Evolutionary conservation across 2,888 invertebrate species (phyloP), one percentile per base, ranked within the genome.

Genomic region (Drosophila longiperda): DNA sequence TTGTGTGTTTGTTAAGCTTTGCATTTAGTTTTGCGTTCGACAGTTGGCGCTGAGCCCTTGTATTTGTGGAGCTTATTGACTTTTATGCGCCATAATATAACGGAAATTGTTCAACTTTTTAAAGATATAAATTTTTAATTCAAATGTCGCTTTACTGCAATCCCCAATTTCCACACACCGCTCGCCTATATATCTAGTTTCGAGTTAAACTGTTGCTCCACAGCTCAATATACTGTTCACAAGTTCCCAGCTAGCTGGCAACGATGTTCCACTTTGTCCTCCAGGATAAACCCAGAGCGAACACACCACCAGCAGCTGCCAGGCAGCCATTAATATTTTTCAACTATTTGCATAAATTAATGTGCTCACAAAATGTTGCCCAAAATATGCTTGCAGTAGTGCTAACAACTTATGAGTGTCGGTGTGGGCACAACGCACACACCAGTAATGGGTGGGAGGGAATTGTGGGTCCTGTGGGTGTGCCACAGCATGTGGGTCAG

Each of bases 341-440:
- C 80, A 87, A 87, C 89, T 87, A 87, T 88, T 86, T 86, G 78
- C 87, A 88, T 88, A 87, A 88, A 89, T 87, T 87, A 87, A 88
- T 87, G 87, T 73, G 82, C 74, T 75, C 84, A 77, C 83, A 88
- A 87, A 87, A 82, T 86, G 82, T 82, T 87, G 78, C 81, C 87
- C 80, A 76, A 88, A 82, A 80, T 84, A 80, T 81, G 75, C 72
- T 73, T 52, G 45, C 68, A 68, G 42, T 45, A 34, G 33, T 17
- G 48, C 48, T 12, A 49, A 38, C 69, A 55, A 54, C 67, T 74
- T 67, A 52, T 53, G 58, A 62, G 29, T 26, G 58, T 15, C 6
- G 52, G 52, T 40, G 20, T 42, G 32, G 23, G 58, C 29, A 17
- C 48, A 29, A 36, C 42, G 40, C 33, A 57, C 57, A 42, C 40